Evolutionary conservation across 1,140 invertebrate species (phyloP), one percentile per base, ranked within the genome.

Genomic region (Tetranychus urticae): DNA sequence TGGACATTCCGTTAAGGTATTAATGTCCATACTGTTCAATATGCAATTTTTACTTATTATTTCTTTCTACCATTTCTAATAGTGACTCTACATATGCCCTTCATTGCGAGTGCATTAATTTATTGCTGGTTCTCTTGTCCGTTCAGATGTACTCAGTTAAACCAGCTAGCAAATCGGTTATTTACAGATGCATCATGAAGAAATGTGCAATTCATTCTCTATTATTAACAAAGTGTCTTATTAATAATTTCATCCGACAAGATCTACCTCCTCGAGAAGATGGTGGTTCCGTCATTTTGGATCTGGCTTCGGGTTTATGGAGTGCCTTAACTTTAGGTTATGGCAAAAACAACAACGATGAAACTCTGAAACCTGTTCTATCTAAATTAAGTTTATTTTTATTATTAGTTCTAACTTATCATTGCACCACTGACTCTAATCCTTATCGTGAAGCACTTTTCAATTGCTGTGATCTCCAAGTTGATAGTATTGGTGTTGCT

Each of bases 331-430:
- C 81, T 23, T 73, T 82, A 65, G 81, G 79, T 31, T 66, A 78
- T 78, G 72, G 77, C 60, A 58, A 62, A 62, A 68, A 68, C 62
- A 73, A 71, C 57, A 76, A 75, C 65, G 73, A 76, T 69, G 72
- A 76, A 48, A 69, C 69, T 33, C 71, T 69, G 68, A 75, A 77
- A 70, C 74, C 80, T 62, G 81, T 86, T 31, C 75, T 92, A 65
- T 86, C 88, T 61, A 86, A 85, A 74, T 88, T 93, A 72, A 87
- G 87, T 66, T 77, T 91, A 48, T 73, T 96, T 55, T 75, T 97
- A 36, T 73, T 93, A 50, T 74, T 97, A 59, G 81, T 91, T 56
- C 74, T 98, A 61, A 81, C 86, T 4, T 97, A 96, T 76, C 89
- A 96, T 73, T 91, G 86, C 71, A 85, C 84, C 4, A 72, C 69